These are phyloP conservation scores for Edolisoma coerulescens DNA, from an alignment of 2,113 vertebrate species.

Conservation along the genomic window DNA sequence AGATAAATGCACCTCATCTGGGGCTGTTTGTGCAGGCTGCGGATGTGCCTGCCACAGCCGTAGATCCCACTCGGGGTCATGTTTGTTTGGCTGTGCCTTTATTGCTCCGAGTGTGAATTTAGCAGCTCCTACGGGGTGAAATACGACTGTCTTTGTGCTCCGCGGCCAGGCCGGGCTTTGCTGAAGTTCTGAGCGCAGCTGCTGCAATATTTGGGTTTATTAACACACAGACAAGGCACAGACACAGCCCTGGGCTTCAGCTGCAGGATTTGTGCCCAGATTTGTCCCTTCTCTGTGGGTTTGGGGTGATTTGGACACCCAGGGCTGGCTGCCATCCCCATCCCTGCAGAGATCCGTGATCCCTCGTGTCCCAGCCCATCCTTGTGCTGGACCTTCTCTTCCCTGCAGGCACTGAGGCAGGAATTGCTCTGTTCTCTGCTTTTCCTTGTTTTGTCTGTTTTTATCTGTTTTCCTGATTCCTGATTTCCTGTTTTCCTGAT, in stretches of 20 bases:
- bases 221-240: background rate
- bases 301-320: background rate
- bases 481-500: no score
- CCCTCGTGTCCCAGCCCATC: background rate
- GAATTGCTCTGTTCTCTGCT: background rate
- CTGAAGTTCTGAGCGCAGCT: background rate
- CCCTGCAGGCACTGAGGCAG: background rate
- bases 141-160: background rate
- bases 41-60: background rate
- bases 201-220: background rate
- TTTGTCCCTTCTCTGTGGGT: background rate
- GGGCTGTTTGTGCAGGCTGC: background rate
- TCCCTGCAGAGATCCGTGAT: background rate
- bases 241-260: background rate
- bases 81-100: background rate
- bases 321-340: accelerated
- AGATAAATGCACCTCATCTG: background rate
- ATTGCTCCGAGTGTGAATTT: background rate
- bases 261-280: background rate
- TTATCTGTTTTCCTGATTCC: no score
- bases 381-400: background rate
- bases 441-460: background rate
- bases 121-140: background rate
- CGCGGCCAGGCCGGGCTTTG: background rate
- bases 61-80: background rate